phyloP scores from a whole-genome alignment of 2,888 invertebrate genomes.

The Theretra japonica region DNA sequence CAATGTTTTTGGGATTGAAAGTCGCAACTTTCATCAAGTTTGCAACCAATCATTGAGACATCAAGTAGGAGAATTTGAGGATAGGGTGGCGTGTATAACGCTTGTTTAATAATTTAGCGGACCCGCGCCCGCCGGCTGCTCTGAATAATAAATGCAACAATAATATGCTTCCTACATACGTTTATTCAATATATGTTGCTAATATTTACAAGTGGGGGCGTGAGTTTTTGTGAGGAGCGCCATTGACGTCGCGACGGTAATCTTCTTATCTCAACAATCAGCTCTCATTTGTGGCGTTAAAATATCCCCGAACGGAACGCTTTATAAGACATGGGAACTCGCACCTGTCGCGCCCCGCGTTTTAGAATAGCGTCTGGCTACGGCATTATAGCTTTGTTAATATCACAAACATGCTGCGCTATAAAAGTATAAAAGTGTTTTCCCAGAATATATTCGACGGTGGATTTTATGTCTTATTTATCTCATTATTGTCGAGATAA shows the following conservation, averaged over 20 bases:
- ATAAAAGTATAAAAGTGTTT: conserved; percentile 35
- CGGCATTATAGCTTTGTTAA: conserved; percentile 53
- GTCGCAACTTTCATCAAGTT: conserved; percentile 35
- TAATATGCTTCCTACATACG: conserved; percentile 70
- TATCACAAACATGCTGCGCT: conserved; percentile 43
- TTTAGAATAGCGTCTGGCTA: conserved; percentile 58
- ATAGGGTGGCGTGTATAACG: conserved; percentile 77
- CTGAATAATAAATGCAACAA: conserved; percentile 82
- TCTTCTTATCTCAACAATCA: conserved; percentile 63
- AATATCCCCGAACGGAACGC: conserved; percentile 61
- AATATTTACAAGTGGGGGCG: conserved; percentile 36
- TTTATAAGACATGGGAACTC: conserved; percentile 68
- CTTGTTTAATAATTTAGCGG: conserved; percentile 82
- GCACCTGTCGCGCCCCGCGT: conserved; percentile 65
- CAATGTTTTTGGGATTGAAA: not conserved
- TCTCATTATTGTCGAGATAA: conserved; percentile 41
- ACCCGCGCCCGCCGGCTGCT: conserved; percentile 66
- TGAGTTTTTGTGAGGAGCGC: conserved; percentile 42
- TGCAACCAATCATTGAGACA: conserved; percentile 62
- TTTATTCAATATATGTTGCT: conserved; percentile 59
- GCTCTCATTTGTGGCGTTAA: conserved; percentile 58
- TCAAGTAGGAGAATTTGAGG: conserved; percentile 67
- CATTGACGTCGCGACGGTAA: conserved; percentile 52
- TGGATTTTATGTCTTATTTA: conserved; percentile 21
- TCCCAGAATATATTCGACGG: not conserved